phyloP scores from a whole-genome alignment of 2,888 invertebrate genomes.

The Adelphocoris suturalis region DNA sequence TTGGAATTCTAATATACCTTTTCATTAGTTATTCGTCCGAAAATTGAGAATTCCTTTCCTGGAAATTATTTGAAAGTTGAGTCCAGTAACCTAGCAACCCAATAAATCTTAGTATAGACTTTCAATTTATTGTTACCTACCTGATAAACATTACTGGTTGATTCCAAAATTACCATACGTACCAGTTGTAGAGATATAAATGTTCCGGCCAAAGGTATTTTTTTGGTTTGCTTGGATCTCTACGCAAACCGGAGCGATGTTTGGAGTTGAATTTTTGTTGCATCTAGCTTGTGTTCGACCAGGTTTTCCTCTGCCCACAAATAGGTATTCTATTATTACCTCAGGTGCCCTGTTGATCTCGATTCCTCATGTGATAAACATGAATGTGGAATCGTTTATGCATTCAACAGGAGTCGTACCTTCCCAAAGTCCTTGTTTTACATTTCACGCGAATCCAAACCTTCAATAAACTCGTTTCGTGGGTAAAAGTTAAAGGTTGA shows the following conservation, averaged over 20 bases:
- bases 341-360: slow-evolving; percentile 27
- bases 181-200: too few relatives aligned
- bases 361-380: slow-evolving; percentile 32
- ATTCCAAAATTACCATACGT: too few relatives aligned
- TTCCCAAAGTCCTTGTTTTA: background rate
- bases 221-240: background rate
- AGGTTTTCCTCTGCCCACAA: slow-evolving; percentile 1
- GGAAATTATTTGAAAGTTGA: too few relatives aligned
- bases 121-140: too few relatives aligned
- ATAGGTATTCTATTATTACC: slow-evolving; percentile 37
- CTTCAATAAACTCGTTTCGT: background rate
- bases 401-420: slow-evolving; percentile 7
- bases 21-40: too few relatives aligned
- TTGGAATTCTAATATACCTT: too few relatives aligned
- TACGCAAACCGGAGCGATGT: background rate
- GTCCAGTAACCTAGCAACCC: too few relatives aligned
- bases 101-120: too few relatives aligned
- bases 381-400: slow-evolving; percentile 4
- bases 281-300: slow-evolving; percentile 13
- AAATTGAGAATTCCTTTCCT: too few relatives aligned
- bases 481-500: too few relatives aligned
- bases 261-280: background rate
- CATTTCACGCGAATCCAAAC: slow-evolving; percentile 2
- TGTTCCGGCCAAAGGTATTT: too few relatives aligned
- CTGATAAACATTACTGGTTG: too few relatives aligned